Conservation (phyloP, 1,140 invertebrate species). For the Pseudomyrmex sp. region DNA sequence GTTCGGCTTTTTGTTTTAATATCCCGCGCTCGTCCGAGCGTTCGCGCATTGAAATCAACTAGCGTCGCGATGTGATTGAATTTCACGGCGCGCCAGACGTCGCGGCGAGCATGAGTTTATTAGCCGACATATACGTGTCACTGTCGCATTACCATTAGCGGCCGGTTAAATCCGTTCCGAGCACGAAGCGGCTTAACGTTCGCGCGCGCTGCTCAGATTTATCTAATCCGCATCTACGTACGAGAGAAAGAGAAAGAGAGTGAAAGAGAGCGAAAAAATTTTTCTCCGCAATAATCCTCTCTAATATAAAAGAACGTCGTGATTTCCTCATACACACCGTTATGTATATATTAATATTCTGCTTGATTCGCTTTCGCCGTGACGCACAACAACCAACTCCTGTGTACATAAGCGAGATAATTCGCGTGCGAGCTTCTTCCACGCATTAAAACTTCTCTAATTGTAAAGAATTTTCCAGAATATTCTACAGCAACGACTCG, state of each 20-base stretch:
- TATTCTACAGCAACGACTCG: no score
- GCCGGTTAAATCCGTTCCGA: conserved; percentile 60
- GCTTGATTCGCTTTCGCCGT: conserved; percentile 29
- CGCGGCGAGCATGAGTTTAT: conserved; percentile 56
- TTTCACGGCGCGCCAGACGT: conserved; percentile 55
- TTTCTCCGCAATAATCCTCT: conserved; percentile 43
- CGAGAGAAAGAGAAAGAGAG: conserved; percentile 4
- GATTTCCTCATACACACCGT: conserved; percentile 53
- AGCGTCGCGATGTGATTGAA: conserved; percentile 62
- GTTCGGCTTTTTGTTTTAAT: conserved; percentile 52
- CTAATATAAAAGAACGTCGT: conserved; percentile 8
- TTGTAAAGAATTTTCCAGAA: no score
- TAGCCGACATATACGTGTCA: conserved; percentile 53
- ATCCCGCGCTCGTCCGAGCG: conserved; percentile 17
- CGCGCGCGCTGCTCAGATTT: conserved; percentile 32
- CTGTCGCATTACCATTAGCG: conserved; percentile 67
- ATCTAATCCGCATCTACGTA: conserved; percentile 30
- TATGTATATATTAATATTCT: not conserved
- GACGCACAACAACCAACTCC: conserved; percentile 19
- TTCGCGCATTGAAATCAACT: conserved; percentile 61
- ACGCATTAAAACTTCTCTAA: no score
- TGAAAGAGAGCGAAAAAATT: not conserved
- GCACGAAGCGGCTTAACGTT: conserved; percentile 61
- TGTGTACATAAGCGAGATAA: no score
- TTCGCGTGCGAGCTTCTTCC: no score